These are phyloP conservation scores for Fragariocoptes setiger DNA, from an alignment of 1,140 invertebrate species.

Conservation along the genomic window DNA sequence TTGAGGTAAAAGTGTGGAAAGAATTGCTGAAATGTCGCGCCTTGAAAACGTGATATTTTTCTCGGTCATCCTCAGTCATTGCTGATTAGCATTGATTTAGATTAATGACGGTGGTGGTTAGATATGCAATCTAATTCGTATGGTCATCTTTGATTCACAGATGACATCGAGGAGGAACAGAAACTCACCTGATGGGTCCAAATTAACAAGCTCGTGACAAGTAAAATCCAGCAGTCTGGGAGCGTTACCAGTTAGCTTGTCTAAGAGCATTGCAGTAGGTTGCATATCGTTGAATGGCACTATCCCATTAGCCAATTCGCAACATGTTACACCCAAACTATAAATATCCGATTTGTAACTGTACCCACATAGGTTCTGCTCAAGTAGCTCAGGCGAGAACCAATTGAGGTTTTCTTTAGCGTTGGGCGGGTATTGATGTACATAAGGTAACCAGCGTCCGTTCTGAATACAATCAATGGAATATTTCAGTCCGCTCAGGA, in stretches of 20 bases:
- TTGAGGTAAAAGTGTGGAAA: slow-evolving; percentile 34
- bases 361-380: slow-evolving; percentile 60
- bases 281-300: slow-evolving; percentile 49
- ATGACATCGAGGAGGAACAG: slow-evolving; percentile 1
- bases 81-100: slow-evolving; percentile 2
- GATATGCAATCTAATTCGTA: background rate
- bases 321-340: slow-evolving; percentile 50
- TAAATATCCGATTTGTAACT: slow-evolving; percentile 64
- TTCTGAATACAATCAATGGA: slow-evolving; percentile 33
- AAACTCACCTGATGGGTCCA: slow-evolving; percentile 10
- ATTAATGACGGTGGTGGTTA: no score
- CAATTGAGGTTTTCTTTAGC: slow-evolving; percentile 40
- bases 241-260: slow-evolving; percentile 45
- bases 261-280: slow-evolving; percentile 52
- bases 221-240: slow-evolving; percentile 41
- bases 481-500: slow-evolving; percentile 40
- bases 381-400: slow-evolving; percentile 59
- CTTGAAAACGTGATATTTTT: slow-evolving; percentile 10
- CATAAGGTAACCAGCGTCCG: slow-evolving; percentile 28
- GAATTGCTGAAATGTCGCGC: slow-evolving; percentile 29
- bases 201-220: slow-evolving; percentile 24
- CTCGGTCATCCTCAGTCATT: slow-evolving; percentile 9
- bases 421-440: slow-evolving; percentile 37
- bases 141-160: background rate
- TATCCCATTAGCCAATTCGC: slow-evolving; percentile 57